Base-by-base conservation (phyloP, 2,797 vertebrate genomes). In the Xyrichtys novacula region DNA sequence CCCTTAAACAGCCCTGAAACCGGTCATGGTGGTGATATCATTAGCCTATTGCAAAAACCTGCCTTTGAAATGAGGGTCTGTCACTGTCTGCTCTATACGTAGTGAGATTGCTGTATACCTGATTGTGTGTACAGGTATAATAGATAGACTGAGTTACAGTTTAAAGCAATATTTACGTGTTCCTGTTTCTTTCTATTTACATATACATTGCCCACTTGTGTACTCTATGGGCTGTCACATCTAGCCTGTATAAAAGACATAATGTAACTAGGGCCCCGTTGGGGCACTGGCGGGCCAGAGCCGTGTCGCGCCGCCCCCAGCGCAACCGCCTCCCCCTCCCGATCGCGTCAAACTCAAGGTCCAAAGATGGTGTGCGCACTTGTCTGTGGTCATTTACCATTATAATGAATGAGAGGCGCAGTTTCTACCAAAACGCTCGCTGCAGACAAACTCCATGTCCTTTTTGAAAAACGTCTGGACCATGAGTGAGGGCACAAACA, bases 171-270 rank as follows among this genome's bases (percentile, higher is more conserved):
- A 71, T 75, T 87, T 43, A 65, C 71, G 39, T 25, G 32, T 20
- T 34, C 40, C 32, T 25, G 23, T 74, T 68, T 71, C 79, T 55
- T 23, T 28, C 1, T 74, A 80, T 88, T 86, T 77, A 85, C 69
- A 87, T 82, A 84, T 81, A 81, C 77, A 83, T 76, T 87, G 69
- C 50, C 73, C 64, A 70, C 55, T 56, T 52, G 29, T 23, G 11
- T 28, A 62, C 58, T 76, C 42, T 48, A 7, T 48, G 48, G 25
- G 58, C 53, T 40, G n/a, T n/a, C n/a, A n/a, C n/a, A n/a, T n/a
- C n/a, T n/a, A n/a, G n/a, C n/a, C n/a, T n/a, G n/a, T n/a, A 46
- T 29, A 68, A 80, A 84, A 75, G 32, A 73, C 28, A 48, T 22
- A 7, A 64, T 80, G 68, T 74, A 36, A 12, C 34, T 10, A 7